Percentiles rank a stretch among this genome's conserved stretches.
phyloP scores from a whole-genome alignment of 2,113 vertebrate species.

The Corapipo altera region DNA sequence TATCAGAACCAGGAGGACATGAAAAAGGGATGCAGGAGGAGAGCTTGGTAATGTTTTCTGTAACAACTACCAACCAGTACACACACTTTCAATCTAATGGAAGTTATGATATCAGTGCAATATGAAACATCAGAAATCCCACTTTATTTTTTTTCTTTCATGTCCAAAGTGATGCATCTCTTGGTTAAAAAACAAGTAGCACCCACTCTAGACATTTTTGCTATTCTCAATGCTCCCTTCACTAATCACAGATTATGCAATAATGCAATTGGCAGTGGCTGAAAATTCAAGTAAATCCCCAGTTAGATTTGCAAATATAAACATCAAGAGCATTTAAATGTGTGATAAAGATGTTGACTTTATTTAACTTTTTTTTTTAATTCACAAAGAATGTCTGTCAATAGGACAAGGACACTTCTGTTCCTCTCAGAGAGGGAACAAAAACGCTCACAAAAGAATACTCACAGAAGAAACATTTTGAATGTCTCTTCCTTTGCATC shows the following conservation, averaged over 20 bases:
- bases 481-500: not conserved
- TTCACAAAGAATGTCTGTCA: not conserved
- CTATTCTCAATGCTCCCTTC: not conserved
- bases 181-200: not conserved
- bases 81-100: not conserved
- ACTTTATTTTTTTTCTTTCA: not conserved
- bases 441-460: not conserved
- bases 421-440: not conserved
- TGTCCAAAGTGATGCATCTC: not conserved
- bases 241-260: not conserved
- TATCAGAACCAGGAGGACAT: not conserved
- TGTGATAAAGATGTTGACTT: not conserved
- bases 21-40: not conserved
- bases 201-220: not conserved
- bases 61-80: not conserved
- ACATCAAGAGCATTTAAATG: not conserved
- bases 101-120: not conserved
- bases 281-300: not conserved
- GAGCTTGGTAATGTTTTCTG: not conserved
- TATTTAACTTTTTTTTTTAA: not conserved
- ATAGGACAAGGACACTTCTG: not conserved
- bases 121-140: not conserved
- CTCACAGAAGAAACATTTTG: not conserved
- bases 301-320: not conserved
- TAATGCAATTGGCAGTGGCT: not conserved